Percentiles rank a stretch among this genome's conserved stretches.
Conservation (phyloP, 2,888 invertebrate genomes). For the Chesias legatella region DNA sequence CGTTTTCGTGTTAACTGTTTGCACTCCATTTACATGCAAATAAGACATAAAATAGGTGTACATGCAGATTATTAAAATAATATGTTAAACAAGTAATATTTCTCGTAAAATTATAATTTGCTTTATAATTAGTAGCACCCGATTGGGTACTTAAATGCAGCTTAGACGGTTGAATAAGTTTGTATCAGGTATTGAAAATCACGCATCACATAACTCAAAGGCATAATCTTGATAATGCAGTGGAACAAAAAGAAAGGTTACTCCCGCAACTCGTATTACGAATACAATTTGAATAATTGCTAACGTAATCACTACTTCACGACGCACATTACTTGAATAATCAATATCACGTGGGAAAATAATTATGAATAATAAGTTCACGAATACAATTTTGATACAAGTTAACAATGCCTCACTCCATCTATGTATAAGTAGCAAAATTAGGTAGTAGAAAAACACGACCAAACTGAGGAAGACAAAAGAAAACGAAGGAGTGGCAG, state of each 20-base stretch:
- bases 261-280: conserved; percentile 44
- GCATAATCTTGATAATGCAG: conserved; percentile 44
- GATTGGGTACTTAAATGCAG: conserved; percentile 6
- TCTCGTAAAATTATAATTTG: conserved; percentile 6
- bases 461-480: no score
- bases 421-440: conserved; percentile 31
- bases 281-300: conserved; percentile 61
- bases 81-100: conserved; percentile 13
- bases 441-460: no score
- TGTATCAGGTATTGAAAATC: conserved; percentile 16
- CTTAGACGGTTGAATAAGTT: conserved; percentile 12
- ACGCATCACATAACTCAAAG: conserved; percentile 25
- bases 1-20: conserved; percentile 12
- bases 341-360: conserved; percentile 59
- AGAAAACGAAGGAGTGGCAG: no score
- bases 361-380: conserved; percentile 45
- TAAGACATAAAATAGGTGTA: conserved; percentile 19
- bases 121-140: conserved; percentile 13
- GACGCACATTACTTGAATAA: conserved; percentile 53
- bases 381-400: conserved; percentile 33
- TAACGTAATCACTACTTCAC: conserved; percentile 47
- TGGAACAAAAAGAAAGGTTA: conserved; percentile 49
- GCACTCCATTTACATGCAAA: conserved; percentile 16
- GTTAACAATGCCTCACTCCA: conserved; percentile 39
- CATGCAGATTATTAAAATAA: conserved; percentile 7